Evolutionary conservation across 2,888 invertebrate genomes (phyloP), one percentile per base, ranked within the genome.

Genomic region (Cephus pulcher): DNA sequence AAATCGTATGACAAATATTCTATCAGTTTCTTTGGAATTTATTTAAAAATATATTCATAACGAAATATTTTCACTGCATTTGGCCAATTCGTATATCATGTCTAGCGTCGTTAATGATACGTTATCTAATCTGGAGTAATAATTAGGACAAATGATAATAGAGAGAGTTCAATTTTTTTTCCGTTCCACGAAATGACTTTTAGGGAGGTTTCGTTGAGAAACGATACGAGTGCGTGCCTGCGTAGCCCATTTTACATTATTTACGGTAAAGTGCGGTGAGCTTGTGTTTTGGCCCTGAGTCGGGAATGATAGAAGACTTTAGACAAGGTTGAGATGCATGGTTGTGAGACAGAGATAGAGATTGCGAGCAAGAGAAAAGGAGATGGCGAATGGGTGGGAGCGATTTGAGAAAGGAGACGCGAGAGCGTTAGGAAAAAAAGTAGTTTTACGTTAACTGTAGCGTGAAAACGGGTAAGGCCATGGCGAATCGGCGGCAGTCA

Each of bases 401-500:
- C 56, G 56, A 56, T 56, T 56, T 56, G 56, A 56, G 9, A 56
- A 56, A 56, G 23, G 71, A 71, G 71, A 32, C 71, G 71, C 71
- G 71, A 32, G 12, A 33, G 33, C 32, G 12, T 6, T 71, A 33
- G 34, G 12, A 33, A 71, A 71, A 71, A 71, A 34, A 15, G 71
- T 83, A 85, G 83, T 84, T 87, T 88, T 88, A 87, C 83, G 84
- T 83, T 77, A 86, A 85, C 80, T 82, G 83, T 87, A 85, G 86
- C 86, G 87, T 86, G 87, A 89, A 89, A 89, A 89, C 84, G 86
- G 82, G 83, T 86, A 86, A 82, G 79, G 87, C 86, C 88, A 84
- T 89, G 86, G 85, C 89, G 87, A 89, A 89, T 90, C 86, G 86
- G 82, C 82, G 84, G 79, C 86, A 88, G 90, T 91, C 90, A 90